Evolutionary conservation across 2,113 vertebrate species (phyloP), one percentile per base, ranked within the genome.

Genomic region (Orcinus orca): DNA sequence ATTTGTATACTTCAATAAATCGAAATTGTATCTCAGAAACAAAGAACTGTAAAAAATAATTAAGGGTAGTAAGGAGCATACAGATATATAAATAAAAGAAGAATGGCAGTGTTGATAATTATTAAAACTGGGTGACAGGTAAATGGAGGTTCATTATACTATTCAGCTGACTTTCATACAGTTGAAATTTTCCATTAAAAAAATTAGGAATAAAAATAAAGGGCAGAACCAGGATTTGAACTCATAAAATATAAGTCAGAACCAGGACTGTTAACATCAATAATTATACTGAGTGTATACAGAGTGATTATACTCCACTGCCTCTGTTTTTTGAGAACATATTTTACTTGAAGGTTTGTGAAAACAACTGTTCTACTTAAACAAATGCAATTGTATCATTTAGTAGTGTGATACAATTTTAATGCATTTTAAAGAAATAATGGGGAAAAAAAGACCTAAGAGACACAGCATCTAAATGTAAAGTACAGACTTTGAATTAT

Each of bases 181-280:
- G 65, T 47, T 92, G 58, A 90, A 95, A 63, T 17, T 90, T 90
- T 85, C 23, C 11, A 29, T 50, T 65, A 89, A 80, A 85, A 92
- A 87, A 50, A 44, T 67, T 90, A 67, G 81, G n/a, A 89, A 47
- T 82, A 68, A 82, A 94, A 82, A 81, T 88, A 95, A 47, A 70
- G 90, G 62, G 31, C 50, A 96, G 20, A 62, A 33, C 2, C 41
- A 94, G n/a, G 25, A 83, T 63, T 13, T 93, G 23, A 74, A 86
- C 33, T 89, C 55, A 93, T 25, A 23, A 95, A 96, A 70, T 65
- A 3, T 3, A 93, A 84, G 63, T 73, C 50, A 70, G 90, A 87
- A 92, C 8, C 47, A 92, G 41, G 17, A 79, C 17, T 74, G 4
- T 44, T 89, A 92, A 73, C 53, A 29, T 73, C 44, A 81, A 9